Evolutionary conservation across 2,113 vertebrate species (phyloP).

Genomic region (Periophthalmus modestus): DNA sequence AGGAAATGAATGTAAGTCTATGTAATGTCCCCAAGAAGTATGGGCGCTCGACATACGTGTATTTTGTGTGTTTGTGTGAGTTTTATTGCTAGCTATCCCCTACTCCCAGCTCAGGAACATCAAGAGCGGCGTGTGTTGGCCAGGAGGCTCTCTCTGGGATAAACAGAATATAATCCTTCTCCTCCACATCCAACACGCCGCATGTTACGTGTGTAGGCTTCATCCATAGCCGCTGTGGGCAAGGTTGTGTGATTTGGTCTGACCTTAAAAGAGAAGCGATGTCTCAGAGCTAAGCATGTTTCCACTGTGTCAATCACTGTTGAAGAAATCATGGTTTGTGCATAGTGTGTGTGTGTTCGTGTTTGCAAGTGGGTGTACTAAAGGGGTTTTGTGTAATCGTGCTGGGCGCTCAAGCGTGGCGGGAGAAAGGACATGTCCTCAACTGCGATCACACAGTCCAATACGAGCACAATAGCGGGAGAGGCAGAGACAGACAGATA

Average conservation of each 20-base stretch:
- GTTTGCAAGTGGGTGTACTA: slow-evolving; percentile 44
- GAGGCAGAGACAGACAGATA: slow-evolving; percentile 38
- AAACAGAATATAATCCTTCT: slow-evolving; percentile 68
- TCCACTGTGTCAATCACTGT: slow-evolving; percentile 56
- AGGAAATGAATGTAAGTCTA: too few species aligned
- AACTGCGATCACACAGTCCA: slow-evolving; percentile 68
- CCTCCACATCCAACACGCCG: slow-evolving; percentile 42
- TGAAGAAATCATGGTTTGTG: slow-evolving; percentile 37
- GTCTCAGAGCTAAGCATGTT: slow-evolving; percentile 33
- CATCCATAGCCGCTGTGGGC: slow-evolving; percentile 23
- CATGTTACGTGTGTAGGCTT: slow-evolving; percentile 22
- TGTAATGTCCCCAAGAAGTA: too few species aligned
- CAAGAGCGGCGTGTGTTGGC: slow-evolving; percentile 63
- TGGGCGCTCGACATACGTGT: too few species aligned
- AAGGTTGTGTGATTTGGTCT: slow-evolving; percentile 45
- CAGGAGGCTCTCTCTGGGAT: slow-evolving; percentile 64
- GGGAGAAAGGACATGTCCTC: slow-evolving; percentile 74
- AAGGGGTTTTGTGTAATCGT: slow-evolving; percentile 74
- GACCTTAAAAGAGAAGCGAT: slow-evolving; percentile 50
- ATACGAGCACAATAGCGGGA: slow-evolving; percentile 53
- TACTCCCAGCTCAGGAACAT: slow-evolving; percentile 63
- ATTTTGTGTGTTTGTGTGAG: slow-evolving; percentile 23
- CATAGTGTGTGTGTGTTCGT: slow-evolving; percentile 6
- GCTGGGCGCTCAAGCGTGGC: slow-evolving; percentile 68
- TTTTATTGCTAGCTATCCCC: slow-evolving; percentile 17